phyloP scores from a whole-genome alignment of 2,888 invertebrate genomes.

The Gymnosoma rotundatum region DNA sequence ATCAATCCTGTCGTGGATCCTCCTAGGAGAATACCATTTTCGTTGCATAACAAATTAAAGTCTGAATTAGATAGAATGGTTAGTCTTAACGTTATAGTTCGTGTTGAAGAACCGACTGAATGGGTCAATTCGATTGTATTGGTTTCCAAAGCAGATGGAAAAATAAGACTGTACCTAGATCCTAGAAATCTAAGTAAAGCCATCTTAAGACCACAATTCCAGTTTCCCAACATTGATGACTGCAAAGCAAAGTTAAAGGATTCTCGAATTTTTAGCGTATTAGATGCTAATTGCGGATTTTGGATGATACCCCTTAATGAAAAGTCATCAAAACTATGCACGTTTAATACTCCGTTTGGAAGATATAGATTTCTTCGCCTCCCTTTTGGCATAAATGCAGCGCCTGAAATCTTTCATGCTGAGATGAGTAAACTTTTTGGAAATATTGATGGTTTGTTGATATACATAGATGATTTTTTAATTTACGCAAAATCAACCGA shows the following conservation, averaged over 20 bases:
- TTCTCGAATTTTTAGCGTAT: slow-evolving; percentile 34
- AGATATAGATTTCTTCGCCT: slow-evolving; percentile 64
- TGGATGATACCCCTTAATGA: slow-evolving; percentile 71
- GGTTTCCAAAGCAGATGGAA: slow-evolving; percentile 4
- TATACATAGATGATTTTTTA: slow-evolving; percentile 64
- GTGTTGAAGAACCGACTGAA: neutral
- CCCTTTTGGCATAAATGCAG: slow-evolving; percentile 62
- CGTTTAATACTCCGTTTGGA: slow-evolving; percentile 71
- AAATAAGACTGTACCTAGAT: slow-evolving; percentile 57
- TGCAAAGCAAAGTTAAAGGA: slow-evolving; percentile 55
- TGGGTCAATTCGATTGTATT: neutral
- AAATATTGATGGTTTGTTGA: neutral
- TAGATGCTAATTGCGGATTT: slow-evolving; percentile 67
- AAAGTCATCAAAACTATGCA: slow-evolving; percentile 70
- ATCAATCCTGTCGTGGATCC: neutral
- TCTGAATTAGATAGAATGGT: neutral
- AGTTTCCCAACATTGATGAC: slow-evolving; percentile 49
- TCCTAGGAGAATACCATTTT: neutral
- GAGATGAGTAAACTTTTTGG: no score
- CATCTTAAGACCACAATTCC: slow-evolving; percentile 48
- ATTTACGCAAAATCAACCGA: slow-evolving; percentile 43
- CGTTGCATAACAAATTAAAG: neutral
- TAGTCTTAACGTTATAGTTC: neutral
- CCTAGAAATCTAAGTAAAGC: slow-evolving; percentile 65
- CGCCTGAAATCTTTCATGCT: slow-evolving; percentile 17